Evolutionary conservation across 1,140 invertebrate species (phyloP).

Genomic region (Drosophila mayri): DNA sequence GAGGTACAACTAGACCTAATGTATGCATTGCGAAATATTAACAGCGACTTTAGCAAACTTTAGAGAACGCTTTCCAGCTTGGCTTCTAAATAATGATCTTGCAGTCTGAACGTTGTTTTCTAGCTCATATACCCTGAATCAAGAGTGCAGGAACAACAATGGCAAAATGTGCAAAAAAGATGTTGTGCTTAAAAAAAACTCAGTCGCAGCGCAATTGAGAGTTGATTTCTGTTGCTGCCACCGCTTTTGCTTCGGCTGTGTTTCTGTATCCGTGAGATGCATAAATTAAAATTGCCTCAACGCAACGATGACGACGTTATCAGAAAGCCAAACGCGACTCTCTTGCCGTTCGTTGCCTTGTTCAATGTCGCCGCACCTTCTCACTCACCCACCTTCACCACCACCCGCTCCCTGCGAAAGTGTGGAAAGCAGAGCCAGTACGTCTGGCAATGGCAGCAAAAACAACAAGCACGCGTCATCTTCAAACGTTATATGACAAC

Average conservation of each 20-base stretch:
- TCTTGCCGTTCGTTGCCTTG: constrained; percentile 56
- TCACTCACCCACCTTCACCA: constrained; percentile 13
- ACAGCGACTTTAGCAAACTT: too few species aligned
- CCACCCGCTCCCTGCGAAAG: constrained; percentile 14
- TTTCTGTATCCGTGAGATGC: constrained; percentile 52
- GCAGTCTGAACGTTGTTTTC: neutral
- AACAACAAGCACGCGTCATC: constrained; percentile 72
- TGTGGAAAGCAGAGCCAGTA: constrained; percentile 60
- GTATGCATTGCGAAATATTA: neutral
- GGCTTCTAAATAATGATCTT: neutral
- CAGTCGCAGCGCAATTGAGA: constrained; percentile 41
- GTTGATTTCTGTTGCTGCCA: constrained; percentile 50
- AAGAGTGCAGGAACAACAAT: constrained; percentile 60
- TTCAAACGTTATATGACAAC: constrained; percentile 71
- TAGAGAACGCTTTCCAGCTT: neutral
- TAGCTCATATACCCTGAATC: constrained; percentile 5
- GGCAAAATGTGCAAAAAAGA: constrained; percentile 57
- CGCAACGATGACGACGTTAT: constrained; percentile 74
- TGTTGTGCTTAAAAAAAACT: constrained; percentile 44
- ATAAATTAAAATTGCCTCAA: constrained; percentile 77
- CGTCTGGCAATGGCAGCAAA: constrained; percentile 69
- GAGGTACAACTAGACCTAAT: neutral
- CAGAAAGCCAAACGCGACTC: constrained; percentile 43
- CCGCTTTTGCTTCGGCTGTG: constrained; percentile 15
- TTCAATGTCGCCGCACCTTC: constrained; percentile 78